phyloP scores from a whole-genome alignment of 2,888 invertebrate species.

The Keiferia lycopersicella region DNA sequence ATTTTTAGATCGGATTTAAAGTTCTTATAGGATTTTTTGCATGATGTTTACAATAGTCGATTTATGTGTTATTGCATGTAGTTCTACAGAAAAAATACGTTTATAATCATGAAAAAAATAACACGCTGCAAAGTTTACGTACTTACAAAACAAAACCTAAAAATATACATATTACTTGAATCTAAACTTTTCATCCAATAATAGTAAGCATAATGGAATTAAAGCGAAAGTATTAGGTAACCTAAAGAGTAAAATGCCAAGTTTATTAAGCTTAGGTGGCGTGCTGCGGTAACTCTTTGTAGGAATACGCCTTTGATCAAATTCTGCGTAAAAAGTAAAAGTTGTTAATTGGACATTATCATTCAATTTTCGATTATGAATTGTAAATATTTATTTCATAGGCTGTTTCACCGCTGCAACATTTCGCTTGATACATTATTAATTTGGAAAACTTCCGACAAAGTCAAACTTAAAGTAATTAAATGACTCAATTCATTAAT shows the following conservation, averaged over 20 bases:
- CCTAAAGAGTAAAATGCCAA: background rate
- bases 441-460: slow-evolving; percentile 4
- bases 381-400: background rate
- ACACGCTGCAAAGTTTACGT: too few species aligned
- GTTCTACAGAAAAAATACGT: too few species aligned
- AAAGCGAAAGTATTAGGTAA: too few species aligned
- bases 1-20: too few species aligned
- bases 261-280: background rate
- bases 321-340: background rate
- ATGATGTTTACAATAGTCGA: too few species aligned
- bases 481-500: background rate
- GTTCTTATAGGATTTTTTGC: too few species aligned
- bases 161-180: too few species aligned
- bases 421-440: slow-evolving; percentile 5
- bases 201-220: too few species aligned
- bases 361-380: background rate
- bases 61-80: too few species aligned
- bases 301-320: background rate
- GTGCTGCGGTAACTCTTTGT: background rate
- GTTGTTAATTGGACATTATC: background rate
- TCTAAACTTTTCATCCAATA: too few species aligned
- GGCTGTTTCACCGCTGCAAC: background rate
- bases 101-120: too few species aligned
- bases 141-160: too few species aligned
- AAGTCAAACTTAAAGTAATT: background rate